Base-by-base conservation (phyloP, 2,797 vertebrate genomes). In the Eleutherodactylus coqui region DNA sequence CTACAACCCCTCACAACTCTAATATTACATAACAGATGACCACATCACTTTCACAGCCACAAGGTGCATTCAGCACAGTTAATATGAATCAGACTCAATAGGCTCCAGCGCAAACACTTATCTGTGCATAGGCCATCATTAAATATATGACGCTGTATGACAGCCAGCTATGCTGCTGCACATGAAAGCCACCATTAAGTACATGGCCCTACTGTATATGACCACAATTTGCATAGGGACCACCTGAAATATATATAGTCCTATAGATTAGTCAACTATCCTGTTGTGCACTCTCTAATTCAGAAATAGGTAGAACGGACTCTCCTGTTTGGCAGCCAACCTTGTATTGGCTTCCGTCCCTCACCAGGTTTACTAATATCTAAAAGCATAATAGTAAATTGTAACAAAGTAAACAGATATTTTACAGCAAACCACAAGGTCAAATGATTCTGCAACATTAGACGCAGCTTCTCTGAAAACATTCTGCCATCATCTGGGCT, bases 341-440 rank as follows among this genome's bases (percentile, higher is more conserved):
- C 36, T 72, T 9, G 36, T 1, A 41, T 43, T 72, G 70, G 24
- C 70, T 73, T 45, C 11, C 27, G 41, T 27, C 24, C 36, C 41
- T 73, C 19, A 13, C 70, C 9, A 45, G 38, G 21, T n/a, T 45
- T 41, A 43, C 4, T 4, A 6, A 27, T 29, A 4, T 21, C 19
- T 17, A 38, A 19, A 27, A 1, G 38, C 21, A 43, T 27, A 73
- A 24, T 11, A 73, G 24, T 73, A 73, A 73, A 73, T 73, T 24
- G 70, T 73, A 73, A 21, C 64, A 69, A 27, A 73, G 43, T n/a
- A 27, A 11, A 73, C 13, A 45, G 4, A 45, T 45, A 73, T 73
- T 73, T 43, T 73, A 45, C 70, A 73, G 24, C 45, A 27, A 73
- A n/a, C 69, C 69, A 73, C 41, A 73, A 43, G 21, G 41, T 73